phyloP scores from a whole-genome alignment of 2,888 invertebrate species.

The Lycaena phlaeas region DNA sequence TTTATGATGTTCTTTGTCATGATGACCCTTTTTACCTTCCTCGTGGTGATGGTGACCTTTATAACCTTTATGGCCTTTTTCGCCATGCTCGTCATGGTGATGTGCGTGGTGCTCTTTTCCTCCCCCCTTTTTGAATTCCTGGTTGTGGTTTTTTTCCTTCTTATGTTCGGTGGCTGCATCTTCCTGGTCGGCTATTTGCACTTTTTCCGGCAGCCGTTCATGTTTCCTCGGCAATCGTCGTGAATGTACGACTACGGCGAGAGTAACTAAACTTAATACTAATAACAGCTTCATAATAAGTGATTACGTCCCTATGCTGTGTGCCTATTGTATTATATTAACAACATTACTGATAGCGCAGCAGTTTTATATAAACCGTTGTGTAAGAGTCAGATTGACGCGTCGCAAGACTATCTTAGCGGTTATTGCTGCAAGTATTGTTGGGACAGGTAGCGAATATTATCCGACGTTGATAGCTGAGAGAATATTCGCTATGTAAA shows the following conservation, averaged over 20 bases:
- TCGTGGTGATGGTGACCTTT: constrained; percentile 79
- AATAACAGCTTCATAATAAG: constrained; percentile 50
- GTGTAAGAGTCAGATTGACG: constrained; percentile 56
- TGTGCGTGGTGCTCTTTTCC: constrained; percentile 78
- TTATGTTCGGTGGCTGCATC: constrained; percentile 61
- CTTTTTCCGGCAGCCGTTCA: constrained; percentile 20
- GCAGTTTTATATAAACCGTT: constrained; percentile 69
- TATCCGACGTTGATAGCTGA: neutral
- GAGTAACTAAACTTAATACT: constrained; percentile 38
- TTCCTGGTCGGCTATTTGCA: constrained; percentile 37
- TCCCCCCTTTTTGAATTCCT: constrained; percentile 75
- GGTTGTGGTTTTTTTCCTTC: constrained; percentile 56
- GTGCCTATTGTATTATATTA: constrained; percentile 49
- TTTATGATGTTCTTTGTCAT: constrained; percentile 78
- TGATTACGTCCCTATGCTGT: constrained; percentile 28
- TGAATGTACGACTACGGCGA: constrained; percentile 34
- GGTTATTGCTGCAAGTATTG: constrained; percentile 35
- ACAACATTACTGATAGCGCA: constrained; percentile 49
- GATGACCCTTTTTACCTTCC: constrained; percentile 81
- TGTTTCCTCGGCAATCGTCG: constrained; percentile 35
- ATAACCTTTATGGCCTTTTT: constrained; percentile 81
- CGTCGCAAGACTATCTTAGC: constrained; percentile 40
- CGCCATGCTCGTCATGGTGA: constrained; percentile 77
- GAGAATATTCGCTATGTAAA: neutral
- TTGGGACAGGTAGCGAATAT: constrained; percentile 3